Evolutionary conservation across 2,888 invertebrate species (phyloP), one percentile per base, ranked within the genome.

Genomic region (Leptopilina syphax): DNA sequence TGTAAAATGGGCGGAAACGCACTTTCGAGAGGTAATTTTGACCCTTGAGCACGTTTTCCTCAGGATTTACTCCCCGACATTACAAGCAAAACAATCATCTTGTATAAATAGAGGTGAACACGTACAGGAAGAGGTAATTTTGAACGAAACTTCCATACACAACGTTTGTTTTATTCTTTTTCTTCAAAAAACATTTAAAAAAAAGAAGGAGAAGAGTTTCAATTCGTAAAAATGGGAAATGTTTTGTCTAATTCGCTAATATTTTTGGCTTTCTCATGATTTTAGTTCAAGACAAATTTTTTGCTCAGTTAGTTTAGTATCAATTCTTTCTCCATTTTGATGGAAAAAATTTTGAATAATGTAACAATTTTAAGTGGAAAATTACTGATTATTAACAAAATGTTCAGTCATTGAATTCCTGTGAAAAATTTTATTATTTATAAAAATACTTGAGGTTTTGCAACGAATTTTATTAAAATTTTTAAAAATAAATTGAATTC

Each of bases 61-160:
- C 18, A 54, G 57, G 70, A 73, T 73, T 73, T 73, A 73, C 27
- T 57, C 34, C n/a, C n/a, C 73, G 57, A 73, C 73, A 73, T 73
- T 73, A 60, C 9, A 73, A 73, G 73, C 73, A 73, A 73, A 73
- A 73, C 73, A 73, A 60, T 73, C 73, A 60, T 57, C 73, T 73
- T 73, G 73, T 73, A 57, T 57, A 73, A 73, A 73, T 73, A 73
- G 54, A n/a, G 18, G 41, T 10, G 73, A 57, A 73, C 73, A 60
- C 57, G 73, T 73, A 73, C 73, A 73, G 73, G 73, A 60, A 57
- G 73, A 73, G n/a, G 41, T 9, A 73, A 73, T 73, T 73, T 60
- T 41, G 34, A 73, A 73, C 13, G 57, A 60, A 8, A 57, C 27
- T 73, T 34, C 34, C 57, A 13, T 34, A 27, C 27, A 13, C 27